phyloP scores from a whole-genome alignment of 2,797 vertebrate genomes.

The Sebastolobus altivelis region DNA sequence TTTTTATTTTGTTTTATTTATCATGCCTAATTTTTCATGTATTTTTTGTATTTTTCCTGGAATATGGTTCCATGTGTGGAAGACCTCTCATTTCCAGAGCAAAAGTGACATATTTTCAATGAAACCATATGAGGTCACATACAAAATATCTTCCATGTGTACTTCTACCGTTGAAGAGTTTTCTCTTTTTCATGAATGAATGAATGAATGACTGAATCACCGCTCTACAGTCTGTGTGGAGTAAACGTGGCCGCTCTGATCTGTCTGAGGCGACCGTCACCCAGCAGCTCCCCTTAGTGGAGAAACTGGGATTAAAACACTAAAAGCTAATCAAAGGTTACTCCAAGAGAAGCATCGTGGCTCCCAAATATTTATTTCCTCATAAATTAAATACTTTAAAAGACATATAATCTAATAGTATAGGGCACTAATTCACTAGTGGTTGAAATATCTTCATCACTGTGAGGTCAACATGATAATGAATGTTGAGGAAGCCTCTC shows the following conservation, averaged over 20 bases:
- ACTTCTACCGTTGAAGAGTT: not conserved
- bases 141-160: not conserved
- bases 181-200: not conserved
- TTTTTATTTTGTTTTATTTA: not conserved
- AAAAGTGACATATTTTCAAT: not conserved
- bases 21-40: not conserved
- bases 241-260: not conserved
- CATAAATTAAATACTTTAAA: not conserved
- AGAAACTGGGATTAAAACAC: conserved; percentile 12
- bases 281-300: conserved; percentile 60
- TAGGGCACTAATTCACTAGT: not conserved
- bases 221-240: not conserved
- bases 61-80: not conserved
- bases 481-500: not conserved
- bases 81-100: not conserved
- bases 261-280: not conserved
- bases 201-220: not conserved
- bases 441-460: not conserved
- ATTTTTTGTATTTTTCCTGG: not conserved
- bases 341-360: not conserved
- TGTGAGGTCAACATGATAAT: not conserved
- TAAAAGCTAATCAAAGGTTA: not conserved
- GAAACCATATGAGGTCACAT: not conserved
- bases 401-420: not conserved
- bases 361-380: not conserved